Evolutionary conservation across 2,113 vertebrate species (phyloP), one percentile per base, ranked within the genome.

Genomic region (Cervus canadensis): DNA sequence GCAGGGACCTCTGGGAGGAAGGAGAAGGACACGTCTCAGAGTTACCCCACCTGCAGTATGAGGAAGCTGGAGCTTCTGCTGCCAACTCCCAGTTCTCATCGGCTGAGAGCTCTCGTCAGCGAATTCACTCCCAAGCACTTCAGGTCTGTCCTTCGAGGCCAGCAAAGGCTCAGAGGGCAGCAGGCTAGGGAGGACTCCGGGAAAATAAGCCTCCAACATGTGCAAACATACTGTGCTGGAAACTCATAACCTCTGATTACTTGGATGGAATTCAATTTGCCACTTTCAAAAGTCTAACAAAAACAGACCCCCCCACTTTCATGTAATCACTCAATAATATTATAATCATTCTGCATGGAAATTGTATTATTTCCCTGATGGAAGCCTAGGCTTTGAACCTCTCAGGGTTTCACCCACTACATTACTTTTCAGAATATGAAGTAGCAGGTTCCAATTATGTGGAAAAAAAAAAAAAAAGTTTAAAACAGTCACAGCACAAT

Each of bases 381-480:
- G 95, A 96, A 90, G 52, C 91, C 90, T 7, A 79, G 88, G 91
- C 93, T 96, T 76, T 90, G 91, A 79, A 84, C 60, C 96, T 96
- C 94, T 89, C 85, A 62, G 91, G 91, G 88, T 82, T 86, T 97
- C 45, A 54, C 96, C 91, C 0, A 26, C 93, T 71, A 79, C 60
- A 89, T 94, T 96, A 76, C 97, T 89, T 97, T 95, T 96, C 94
- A 91, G 96, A 97, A 94, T 96, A 91, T 48, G 76, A 96, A 95
- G 98, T 85, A 96, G 95, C 98, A 98, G 97, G 96, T 95, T 97
- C 95, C 97, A 95, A 97, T 98, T 96, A 98, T 79, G 52, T 71
- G 43, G 40, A 40, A 40, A 40, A 40, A 0, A 4, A 21, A 71
- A 71, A 33, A 93, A 90, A 89, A 92, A 92, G 92, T 76, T 94